phyloP scores from a whole-genome alignment of 2,888 invertebrate genomes.

The Stramonita haemastoma region DNA sequence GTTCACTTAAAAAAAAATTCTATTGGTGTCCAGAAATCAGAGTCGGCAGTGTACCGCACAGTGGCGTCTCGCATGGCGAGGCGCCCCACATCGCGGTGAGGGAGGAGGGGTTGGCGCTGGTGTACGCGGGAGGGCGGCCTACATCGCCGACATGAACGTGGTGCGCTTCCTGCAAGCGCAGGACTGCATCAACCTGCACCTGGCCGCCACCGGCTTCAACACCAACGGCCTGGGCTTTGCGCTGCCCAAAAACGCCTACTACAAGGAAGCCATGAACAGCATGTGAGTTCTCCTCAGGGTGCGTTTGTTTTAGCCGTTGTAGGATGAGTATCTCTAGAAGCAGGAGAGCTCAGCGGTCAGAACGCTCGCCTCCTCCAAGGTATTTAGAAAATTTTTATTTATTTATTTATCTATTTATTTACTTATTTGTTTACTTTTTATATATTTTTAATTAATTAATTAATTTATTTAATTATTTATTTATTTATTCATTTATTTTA shows the following conservation, averaged over 20 bases:
- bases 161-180: slow-evolving; percentile 1
- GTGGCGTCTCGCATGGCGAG: slow-evolving; percentile 51
- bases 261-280: slow-evolving; percentile 8
- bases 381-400: too few relatives aligned
- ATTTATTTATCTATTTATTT: too few relatives aligned
- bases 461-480: too few relatives aligned
- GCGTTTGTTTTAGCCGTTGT: too few relatives aligned
- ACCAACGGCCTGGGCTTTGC: slow-evolving; percentile 45
- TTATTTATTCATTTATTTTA: too few relatives aligned
- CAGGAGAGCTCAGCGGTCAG: too few relatives aligned
- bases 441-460: too few relatives aligned
- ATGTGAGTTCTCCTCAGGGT: not conserved
- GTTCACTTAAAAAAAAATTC: too few relatives aligned
- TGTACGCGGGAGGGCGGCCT: slow-evolving; percentile 32
- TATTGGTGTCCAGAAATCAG: slow-evolving; percentile 47
- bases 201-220: slow-evolving; percentile 45
- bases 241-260: slow-evolving; percentile 33
- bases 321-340: not conserved
- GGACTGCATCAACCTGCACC: slow-evolving; percentile 42
- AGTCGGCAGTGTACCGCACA: slow-evolving; percentile 48
- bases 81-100: slow-evolving; percentile 49
- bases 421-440: too few relatives aligned
- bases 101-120: slow-evolving; percentile 49
- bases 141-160: slow-evolving; percentile 22
- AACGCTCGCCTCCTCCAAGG: too few relatives aligned